Evolutionary conservation across 2,888 invertebrate genomes (phyloP).

Genomic region (Lepas anatifera): DNA sequence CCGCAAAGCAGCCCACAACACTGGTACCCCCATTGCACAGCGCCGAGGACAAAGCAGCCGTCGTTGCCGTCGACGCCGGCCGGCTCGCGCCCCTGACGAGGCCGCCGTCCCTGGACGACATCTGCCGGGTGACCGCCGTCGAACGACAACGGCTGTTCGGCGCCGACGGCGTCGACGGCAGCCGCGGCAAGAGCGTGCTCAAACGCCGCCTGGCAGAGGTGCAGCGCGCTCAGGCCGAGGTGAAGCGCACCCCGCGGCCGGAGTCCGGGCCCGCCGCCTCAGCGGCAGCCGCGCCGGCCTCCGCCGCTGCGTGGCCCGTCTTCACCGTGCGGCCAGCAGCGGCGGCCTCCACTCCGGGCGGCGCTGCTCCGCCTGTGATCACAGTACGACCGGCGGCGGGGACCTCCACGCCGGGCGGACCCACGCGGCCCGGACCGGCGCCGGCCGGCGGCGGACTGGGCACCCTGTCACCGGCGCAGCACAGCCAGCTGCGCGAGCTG

Average conservation of each 20-base stretch:
- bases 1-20: too few relatives aligned
- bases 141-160: constrained; percentile 8
- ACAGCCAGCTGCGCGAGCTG: neutral
- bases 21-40: too few relatives aligned
- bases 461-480: neutral
- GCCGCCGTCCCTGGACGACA: constrained; percentile 6
- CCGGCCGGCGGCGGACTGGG: too few relatives aligned
- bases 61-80: neutral
- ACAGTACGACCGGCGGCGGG: too few relatives aligned
- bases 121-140: constrained; percentile 2
- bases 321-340: too few relatives aligned
- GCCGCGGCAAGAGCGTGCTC: neutral
- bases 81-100: neutral
- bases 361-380: too few relatives aligned
- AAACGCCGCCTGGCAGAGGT: neutral
- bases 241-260: neutral
- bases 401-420: too few relatives aligned
- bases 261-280: too few relatives aligned
- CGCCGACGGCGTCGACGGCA: neutral
- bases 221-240: constrained; percentile 5
- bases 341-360: too few relatives aligned
- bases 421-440: too few relatives aligned
- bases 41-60: too few relatives aligned
- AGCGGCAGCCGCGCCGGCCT: neutral
- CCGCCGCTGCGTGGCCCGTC: too few relatives aligned